Base-by-base conservation (phyloP, 2,113 vertebrate genomes). In the Grallaria varia region DNA sequence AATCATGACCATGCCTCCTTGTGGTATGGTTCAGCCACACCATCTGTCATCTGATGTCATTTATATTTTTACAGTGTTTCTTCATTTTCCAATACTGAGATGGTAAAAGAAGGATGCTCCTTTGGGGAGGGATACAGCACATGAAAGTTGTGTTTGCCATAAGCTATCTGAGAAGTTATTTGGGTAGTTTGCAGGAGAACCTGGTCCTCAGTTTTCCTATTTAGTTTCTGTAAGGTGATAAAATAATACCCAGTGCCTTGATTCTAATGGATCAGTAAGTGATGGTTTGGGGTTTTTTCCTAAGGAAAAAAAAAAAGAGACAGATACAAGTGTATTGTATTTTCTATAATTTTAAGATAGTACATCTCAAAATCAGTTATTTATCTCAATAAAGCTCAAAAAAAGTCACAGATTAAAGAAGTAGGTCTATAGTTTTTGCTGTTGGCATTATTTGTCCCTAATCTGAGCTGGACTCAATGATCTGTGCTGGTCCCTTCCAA, bases 371-470 rank as follows among this genome's bases (percentile, higher is more conserved):
- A 84, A 50, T 63, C 14, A 60, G 11, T 58, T 74, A 27, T 16
- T 14, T 40, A 3, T 25, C 31, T 44, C 18, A 78, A 47, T 39
- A 71, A 62, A 72, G 30, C 59, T 63, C 11, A 20, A 20, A 35
- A 79, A 84, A 33, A 23, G 18, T 15, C 12, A 21, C 27, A 53
- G 20, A n/a, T 63, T 55, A 4, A 62, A 53, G 9, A 37, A 62
- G 0, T 13, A 37, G 10, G 12, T 37, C 3, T 37, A 2, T 20
- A 5, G 1, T 74, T 74, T 33, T 3, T 69, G 21, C 23, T 56
- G 8, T 47, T 78, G 35, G 39, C 49, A 37, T 90, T 89, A 74
- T 74, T 95, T 80, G 8, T 90, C 22, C 80, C 9, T 69, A n/a
- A 42, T 80, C 49, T 40, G 64, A 77, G 18, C 27, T 84, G 25